Percentiles rank a stretch among this genome's conserved stretches.
Conservation (phyloP, 2,113 vertebrate species). For the Eonycteris spelaea region DNA sequence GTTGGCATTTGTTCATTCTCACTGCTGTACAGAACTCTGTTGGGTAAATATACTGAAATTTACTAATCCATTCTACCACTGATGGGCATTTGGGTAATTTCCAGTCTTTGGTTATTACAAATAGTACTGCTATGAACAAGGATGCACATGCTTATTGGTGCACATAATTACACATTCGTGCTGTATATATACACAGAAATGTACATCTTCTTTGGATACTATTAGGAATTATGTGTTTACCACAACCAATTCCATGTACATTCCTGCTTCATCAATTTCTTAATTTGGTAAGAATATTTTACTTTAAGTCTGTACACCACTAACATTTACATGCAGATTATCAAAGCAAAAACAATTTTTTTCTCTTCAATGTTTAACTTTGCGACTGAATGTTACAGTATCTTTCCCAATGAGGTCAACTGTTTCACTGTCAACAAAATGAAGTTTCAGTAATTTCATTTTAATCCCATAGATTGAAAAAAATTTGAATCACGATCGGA, state of each 20-base stretch:
- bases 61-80: background rate
- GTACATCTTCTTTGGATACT: background rate
- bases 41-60: background rate
- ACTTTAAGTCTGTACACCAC: background rate
- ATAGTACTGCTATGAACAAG: background rate
- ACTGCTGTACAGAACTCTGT: background rate
- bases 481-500: background rate
- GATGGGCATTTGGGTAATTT: background rate
- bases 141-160: background rate
- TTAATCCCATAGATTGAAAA: background rate
- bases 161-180: background rate
- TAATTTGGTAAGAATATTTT: background rate
- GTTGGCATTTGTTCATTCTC: background rate
- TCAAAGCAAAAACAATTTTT: background rate
- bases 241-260: background rate
- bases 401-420: background rate
- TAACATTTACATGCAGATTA: background rate
- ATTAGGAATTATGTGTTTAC: background rate
- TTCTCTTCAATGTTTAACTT: background rate
- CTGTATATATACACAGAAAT: background rate
- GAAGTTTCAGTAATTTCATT: background rate
- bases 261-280: background rate
- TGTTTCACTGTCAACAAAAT: background rate
- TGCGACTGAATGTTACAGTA: background rate
- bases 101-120: background rate